Base-by-base conservation (phyloP, 2,888 invertebrate genomes). In the Euzetes globulus region DNA sequence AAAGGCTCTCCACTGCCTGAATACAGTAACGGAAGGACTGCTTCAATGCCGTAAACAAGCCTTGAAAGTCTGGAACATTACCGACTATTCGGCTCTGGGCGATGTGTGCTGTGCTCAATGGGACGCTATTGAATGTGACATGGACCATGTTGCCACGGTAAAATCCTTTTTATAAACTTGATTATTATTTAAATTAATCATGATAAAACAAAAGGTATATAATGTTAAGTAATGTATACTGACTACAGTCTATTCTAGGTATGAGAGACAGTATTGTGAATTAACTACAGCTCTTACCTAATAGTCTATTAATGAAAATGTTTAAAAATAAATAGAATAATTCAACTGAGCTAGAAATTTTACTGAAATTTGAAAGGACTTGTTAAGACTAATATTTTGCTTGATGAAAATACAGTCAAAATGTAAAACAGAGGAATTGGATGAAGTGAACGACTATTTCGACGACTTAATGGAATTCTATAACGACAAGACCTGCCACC, bases 91-190 rank as follows among this genome's bases (percentile, higher is more conserved):
- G 17, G 1, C 63, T 9, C 13, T 63, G 15, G 33, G 4, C 17
- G 63, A 63, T 29, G 33, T 15, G 7, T 63, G 63, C 25, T 63
- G 63, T 29, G 29, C 63, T 29, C 63, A 63, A 63, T 63, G 63
- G 63, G 63, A 63, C 29, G 4, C 6, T 4, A 4, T 63, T 7
- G 63, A 63, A 9, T 63, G 63, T 15, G 33, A 27, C 17, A 4
- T 29, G 13, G 55, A 55, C 22, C 11, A n/a, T n/a, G 63, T 33
- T 22, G 63, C 29, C 63, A 63, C 4, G 63, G 63, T 63, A 22
- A 22, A n/a, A n/a, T n/a, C n/a, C n/a, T n/a, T n/a, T n/a, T n/a
- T n/a, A n/a, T n/a, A n/a, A n/a, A n/a, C n/a, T n/a, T n/a, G n/a
- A n/a, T n/a, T n/a, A n/a, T n/a, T n/a, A n/a, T n/a, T n/a, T n/a